Conservation (phyloP, 2,113 vertebrate species). For the Phaethornis superciliosus region DNA sequence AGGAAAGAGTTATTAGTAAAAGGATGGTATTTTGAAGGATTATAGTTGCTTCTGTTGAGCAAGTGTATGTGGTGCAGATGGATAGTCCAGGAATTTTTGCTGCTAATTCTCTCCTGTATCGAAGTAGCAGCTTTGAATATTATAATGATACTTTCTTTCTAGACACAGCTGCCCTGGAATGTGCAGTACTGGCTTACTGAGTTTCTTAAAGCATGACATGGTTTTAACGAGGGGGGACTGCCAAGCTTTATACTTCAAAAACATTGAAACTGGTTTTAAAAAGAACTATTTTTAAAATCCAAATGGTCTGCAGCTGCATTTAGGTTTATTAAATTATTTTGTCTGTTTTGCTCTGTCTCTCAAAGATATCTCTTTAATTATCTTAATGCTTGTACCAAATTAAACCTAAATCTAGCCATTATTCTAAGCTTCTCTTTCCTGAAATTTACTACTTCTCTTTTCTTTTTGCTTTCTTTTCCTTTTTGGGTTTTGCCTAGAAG, state of each 20-base stretch:
- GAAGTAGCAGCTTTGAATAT: neutral
- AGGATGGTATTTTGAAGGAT: neutral
- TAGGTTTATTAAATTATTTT: neutral
- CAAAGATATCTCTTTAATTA: neutral
- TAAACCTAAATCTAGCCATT: neutral
- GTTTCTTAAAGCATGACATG: neutral
- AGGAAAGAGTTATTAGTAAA: neutral
- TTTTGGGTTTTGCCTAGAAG: neutral
- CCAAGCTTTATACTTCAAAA: neutral
- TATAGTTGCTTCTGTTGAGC: neutral
- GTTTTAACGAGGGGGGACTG: neutral
- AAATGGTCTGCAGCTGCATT: neutral
- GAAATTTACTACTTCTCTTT: neutral
- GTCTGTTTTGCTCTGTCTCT: neutral
- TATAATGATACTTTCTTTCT: neutral
- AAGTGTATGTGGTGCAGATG: neutral
- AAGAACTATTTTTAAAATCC: neutral
- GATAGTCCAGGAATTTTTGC: neutral
- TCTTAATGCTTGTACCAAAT: neutral
- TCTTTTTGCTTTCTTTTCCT: neutral
- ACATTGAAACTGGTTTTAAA: neutral
- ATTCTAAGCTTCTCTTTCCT: neutral
- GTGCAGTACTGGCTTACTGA: neutral
- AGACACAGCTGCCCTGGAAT: slow-evolving; percentile 6
- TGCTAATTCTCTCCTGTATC: neutral